These are phyloP conservation scores for Riparia riparia DNA, from an alignment of 2,113 vertebrate species.

Conservation along the genomic window DNA sequence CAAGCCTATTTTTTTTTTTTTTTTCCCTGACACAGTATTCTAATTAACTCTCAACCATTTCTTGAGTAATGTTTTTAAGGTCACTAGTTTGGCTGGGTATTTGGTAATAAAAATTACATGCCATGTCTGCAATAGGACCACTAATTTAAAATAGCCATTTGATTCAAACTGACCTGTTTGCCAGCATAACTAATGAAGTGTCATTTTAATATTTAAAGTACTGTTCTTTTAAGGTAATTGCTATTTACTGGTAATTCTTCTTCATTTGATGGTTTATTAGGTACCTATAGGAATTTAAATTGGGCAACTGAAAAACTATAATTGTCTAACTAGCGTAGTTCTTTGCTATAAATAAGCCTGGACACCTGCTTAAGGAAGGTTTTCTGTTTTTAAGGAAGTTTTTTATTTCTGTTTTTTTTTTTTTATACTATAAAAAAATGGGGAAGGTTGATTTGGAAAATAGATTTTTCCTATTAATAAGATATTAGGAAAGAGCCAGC, in stretches of 20 bases:
- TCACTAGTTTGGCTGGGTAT: slow-evolving; percentile 55
- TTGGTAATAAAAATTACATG: slow-evolving; percentile 60
- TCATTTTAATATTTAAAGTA: slow-evolving; percentile 56
- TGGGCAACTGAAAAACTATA: slow-evolving; percentile 65
- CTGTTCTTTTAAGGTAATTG: slow-evolving; percentile 62
- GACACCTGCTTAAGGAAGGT: slow-evolving; percentile 23
- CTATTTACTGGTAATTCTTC: slow-evolving; percentile 63
- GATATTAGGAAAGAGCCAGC: neutral
- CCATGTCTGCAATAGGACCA: slow-evolving; percentile 51
- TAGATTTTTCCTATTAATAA: slow-evolving; percentile 22
- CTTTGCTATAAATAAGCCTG: slow-evolving; percentile 57
- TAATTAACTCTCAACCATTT: slow-evolving; percentile 58
- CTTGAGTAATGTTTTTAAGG: slow-evolving; percentile 59
- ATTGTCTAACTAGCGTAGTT: slow-evolving; percentile 57
- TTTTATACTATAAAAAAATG: neutral
- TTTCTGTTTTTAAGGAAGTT: slow-evolving; percentile 5
- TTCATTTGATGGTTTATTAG: slow-evolving; percentile 66
- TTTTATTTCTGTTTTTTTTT: neutral
- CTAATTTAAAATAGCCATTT: slow-evolving; percentile 66
- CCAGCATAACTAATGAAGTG: slow-evolving; percentile 54
- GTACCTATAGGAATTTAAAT: slow-evolving; percentile 58
- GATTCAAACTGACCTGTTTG: slow-evolving; percentile 59
- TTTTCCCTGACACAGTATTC: slow-evolving; percentile 1
- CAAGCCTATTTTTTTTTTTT: neutral
- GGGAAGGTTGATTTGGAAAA: neutral